These are phyloP conservation scores for Anastatus disparis DNA, from an alignment of 1,140 invertebrate genomes.

Conservation along the genomic window DNA sequence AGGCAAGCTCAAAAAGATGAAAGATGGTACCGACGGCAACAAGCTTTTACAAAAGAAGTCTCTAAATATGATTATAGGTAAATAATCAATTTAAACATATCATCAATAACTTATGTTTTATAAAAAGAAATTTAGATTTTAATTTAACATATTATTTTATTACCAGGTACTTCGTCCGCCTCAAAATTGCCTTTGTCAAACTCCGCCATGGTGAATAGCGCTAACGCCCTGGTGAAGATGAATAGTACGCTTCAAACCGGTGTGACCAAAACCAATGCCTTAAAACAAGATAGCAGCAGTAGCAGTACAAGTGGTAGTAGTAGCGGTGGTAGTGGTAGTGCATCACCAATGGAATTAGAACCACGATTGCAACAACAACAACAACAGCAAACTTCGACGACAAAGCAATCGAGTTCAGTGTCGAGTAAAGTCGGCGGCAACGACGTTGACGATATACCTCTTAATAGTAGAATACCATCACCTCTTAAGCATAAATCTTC, in stretches of 20 bases:
- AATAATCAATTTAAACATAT: background rate
- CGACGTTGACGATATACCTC: conserved; percentile 65
- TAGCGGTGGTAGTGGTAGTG: conserved; percentile 10
- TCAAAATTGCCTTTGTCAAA: conserved; percentile 61
- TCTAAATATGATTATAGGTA: conserved; percentile 60
- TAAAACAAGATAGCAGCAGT: conserved; percentile 58
- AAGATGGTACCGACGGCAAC: conserved; percentile 61
- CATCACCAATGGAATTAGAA: conserved; percentile 5
- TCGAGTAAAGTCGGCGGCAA: conserved; percentile 58
- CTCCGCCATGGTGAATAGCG: conserved; percentile 59
- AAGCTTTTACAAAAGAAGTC: conserved; percentile 64
- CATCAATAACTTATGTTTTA: background rate
- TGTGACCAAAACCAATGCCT: conserved; percentile 62
- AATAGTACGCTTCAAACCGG: conserved; percentile 60
- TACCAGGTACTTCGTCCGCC: conserved; percentile 54
- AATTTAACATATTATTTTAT: too few species aligned
- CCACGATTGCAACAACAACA: conserved; percentile 9
- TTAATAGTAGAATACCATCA: conserved; percentile 65
- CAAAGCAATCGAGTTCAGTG: conserved; percentile 42
- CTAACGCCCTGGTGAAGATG: conserved; percentile 57
- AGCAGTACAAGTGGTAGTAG: background rate
- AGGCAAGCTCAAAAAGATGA: conserved; percentile 65
- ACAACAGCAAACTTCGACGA: conserved; percentile 42
- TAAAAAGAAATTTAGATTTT: too few species aligned
- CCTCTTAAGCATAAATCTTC: conserved; percentile 61